Evolutionary conservation across 1,140 invertebrate species (phyloP).

Genomic region (Agrypnia vestita): DNA sequence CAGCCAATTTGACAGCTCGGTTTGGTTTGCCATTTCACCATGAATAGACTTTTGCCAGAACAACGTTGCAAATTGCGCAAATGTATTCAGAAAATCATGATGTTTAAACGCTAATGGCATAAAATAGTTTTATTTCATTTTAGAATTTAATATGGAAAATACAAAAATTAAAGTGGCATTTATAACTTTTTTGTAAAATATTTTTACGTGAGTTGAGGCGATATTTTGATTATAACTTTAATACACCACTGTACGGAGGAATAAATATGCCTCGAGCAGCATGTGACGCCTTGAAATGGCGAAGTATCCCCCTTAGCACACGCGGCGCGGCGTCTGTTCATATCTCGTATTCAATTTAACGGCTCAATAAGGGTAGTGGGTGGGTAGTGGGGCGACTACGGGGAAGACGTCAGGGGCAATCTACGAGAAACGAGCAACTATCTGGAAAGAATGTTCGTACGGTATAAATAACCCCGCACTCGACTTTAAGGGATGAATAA

Average conservation of each 20-base stretch:
- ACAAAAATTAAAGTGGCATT: too few species aligned
- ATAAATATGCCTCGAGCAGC: slow-evolving; percentile 35
- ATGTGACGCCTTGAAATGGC: slow-evolving; percentile 35
- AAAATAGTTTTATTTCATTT: too few species aligned
- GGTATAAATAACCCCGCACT: neutral
- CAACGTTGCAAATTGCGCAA: too few species aligned
- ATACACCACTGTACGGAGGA: neutral
- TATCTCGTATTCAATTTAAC: slow-evolving; percentile 47
- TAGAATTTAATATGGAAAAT: too few species aligned
- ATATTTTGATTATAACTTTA: neutral
- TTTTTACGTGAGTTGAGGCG: neutral
- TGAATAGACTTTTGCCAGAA: too few species aligned
- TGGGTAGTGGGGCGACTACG: neutral
- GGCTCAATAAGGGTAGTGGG: slow-evolving; percentile 31
- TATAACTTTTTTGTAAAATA: too few species aligned
- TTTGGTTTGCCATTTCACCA: too few species aligned
- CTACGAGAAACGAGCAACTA: slow-evolving; percentile 20
- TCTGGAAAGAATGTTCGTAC: neutral
- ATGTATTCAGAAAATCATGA: too few species aligned
- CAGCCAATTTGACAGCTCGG: too few species aligned
- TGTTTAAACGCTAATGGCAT: too few species aligned
- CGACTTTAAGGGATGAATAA: neutral
- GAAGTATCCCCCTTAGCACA: neutral
- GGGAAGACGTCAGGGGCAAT: slow-evolving; percentile 20
- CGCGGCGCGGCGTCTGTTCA: neutral